Percentiles rank a stretch among this genome's conserved stretches.
Evolutionary conservation across 1,140 invertebrate species (phyloP).

Genomic region (Melanaphis sacchari): DNA sequence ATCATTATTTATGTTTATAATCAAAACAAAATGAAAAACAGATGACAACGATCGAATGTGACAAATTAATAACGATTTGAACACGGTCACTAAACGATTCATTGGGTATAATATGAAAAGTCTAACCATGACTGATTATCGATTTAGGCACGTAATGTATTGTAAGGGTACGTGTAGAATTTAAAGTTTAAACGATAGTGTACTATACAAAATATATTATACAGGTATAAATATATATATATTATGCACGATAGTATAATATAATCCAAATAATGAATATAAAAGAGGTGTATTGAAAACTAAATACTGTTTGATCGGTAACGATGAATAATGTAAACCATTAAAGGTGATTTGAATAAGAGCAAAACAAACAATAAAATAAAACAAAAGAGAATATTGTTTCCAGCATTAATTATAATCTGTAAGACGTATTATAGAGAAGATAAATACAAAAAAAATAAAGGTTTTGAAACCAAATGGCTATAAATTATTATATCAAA

Average conservation of each 20-base stretch:
- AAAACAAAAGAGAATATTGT: background rate
- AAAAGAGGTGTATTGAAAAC: background rate
- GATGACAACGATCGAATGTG: background rate
- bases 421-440: background rate
- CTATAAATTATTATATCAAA: too few species aligned
- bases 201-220: background rate
- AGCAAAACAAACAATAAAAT: background rate
- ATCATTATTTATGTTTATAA: background rate
- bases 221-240: background rate
- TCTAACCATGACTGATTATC: background rate
- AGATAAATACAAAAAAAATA: background rate
- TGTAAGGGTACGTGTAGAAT: background rate
- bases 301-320: background rate
- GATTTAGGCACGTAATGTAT: background rate
- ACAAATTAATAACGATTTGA: conserved; percentile 5
- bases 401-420: background rate
- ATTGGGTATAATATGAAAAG: background rate
- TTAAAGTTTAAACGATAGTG: background rate
- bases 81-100: background rate
- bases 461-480: too few species aligned
- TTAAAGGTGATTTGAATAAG: background rate
- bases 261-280: background rate
- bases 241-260: background rate
- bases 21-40: background rate
- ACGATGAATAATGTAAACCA: background rate